These are phyloP conservation scores for Branchellion lobata DNA, from an alignment of 2,888 invertebrate genomes.

Conservation along the genomic window DNA sequence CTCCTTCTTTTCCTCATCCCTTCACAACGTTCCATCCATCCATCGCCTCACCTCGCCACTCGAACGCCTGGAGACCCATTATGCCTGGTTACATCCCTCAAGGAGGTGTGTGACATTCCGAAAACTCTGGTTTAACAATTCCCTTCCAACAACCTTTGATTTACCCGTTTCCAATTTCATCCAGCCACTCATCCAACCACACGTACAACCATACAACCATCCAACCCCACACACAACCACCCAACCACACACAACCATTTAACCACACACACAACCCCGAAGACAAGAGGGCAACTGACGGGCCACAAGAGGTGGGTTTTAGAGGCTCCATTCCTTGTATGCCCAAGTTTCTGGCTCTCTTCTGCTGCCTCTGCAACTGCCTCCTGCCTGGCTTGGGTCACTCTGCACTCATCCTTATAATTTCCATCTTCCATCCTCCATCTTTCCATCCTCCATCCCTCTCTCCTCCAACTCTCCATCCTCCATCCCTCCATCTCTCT, in stretches of 20 bases:
- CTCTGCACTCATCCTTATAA: slow-evolving; percentile 31
- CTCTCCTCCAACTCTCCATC: background rate
- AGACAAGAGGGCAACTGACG: background rate
- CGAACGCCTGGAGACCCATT: no score
- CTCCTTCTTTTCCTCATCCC: no score
- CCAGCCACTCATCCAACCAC: no score
- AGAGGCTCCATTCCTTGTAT: slow-evolving; percentile 56
- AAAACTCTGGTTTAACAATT: no score
- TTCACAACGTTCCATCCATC: no score
- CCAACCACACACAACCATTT: background rate
- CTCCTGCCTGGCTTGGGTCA: slow-evolving; percentile 58
- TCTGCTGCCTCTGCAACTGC: slow-evolving; percentile 57
- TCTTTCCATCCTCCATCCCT: background rate
- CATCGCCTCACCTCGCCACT: no score
- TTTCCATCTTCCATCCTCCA: background rate
- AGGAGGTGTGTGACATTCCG: no score
- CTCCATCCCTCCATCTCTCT: background rate
- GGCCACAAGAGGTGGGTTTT: slow-evolving; percentile 39
- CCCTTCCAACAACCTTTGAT: no score
- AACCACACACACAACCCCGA: background rate
- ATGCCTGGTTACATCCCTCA: no score
- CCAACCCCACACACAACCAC: no score
- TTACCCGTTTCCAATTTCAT: no score
- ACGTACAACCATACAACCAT: no score
- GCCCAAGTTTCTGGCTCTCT: slow-evolving; percentile 56